Percentiles rank a stretch among this genome's conserved stretches.
Evolutionary conservation across 2,113 vertebrate genomes (phyloP).

Genomic region (Azemiops feae): DNA sequence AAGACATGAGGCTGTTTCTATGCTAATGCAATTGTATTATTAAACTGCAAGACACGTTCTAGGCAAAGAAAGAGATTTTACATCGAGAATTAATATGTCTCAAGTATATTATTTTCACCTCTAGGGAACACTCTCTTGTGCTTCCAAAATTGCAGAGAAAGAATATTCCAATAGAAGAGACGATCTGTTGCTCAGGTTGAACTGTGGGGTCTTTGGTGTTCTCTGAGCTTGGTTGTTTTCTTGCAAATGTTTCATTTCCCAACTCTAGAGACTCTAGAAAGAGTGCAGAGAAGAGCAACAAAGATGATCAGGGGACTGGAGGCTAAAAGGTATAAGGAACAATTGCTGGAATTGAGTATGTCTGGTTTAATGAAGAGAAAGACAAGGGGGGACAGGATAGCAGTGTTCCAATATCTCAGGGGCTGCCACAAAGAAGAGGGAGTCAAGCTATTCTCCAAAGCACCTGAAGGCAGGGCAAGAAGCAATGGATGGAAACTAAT

Average conservation of each 20-base stretch:
- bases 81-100: neutral
- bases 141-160: neutral
- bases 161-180: neutral
- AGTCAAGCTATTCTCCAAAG: too few species aligned
- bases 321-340: too few species aligned
- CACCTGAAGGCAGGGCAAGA: too few species aligned
- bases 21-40: conserved; percentile 23
- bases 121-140: neutral
- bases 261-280: neutral
- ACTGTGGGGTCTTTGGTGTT: neutral
- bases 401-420: too few species aligned
- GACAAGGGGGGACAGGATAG: too few species aligned
- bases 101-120: conserved; percentile 6
- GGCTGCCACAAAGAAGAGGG: too few species aligned
- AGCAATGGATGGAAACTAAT: too few species aligned
- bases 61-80: conserved; percentile 12
- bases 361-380: too few species aligned
- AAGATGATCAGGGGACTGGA: too few species aligned
- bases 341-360: too few species aligned
- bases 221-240: neutral
- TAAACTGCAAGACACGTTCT: conserved; percentile 11
- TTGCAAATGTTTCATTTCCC: neutral
- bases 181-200: neutral
- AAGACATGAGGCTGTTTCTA: conserved; percentile 27
- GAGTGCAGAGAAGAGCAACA: too few species aligned